Evolutionary conservation across 2,113 vertebrate genomes (phyloP).

Genomic region (Dryoscopus gambensis): DNA sequence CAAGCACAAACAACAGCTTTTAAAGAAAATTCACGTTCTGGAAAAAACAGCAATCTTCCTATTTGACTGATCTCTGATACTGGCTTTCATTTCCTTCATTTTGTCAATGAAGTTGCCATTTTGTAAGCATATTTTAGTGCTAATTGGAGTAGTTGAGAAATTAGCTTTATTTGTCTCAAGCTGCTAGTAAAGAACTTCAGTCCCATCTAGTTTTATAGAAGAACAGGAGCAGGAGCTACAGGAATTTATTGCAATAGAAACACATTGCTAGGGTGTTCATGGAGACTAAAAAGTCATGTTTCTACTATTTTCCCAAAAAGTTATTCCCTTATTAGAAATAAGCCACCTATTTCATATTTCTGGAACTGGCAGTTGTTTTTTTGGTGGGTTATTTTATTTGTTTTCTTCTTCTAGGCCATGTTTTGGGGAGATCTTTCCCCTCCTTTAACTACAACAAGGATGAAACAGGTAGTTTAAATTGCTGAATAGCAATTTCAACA

Average conservation of each 20-base stretch:
- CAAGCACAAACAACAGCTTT: neutral
- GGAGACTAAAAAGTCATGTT: neutral
- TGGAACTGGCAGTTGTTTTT: neutral
- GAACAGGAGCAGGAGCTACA: neutral
- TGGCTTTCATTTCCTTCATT: neutral
- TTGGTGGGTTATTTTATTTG: neutral
- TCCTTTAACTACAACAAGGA: neutral
- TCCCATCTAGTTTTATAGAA: neutral
- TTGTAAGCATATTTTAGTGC: neutral
- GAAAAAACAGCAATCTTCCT: neutral
- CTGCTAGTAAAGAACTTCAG: neutral
- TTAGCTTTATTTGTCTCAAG: neutral
- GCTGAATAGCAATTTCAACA: slow-evolving; percentile 1
- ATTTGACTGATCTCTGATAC: neutral
- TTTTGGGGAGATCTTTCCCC: neutral
- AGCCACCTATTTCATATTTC: neutral
- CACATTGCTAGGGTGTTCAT: neutral
- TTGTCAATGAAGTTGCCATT: neutral
- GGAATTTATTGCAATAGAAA: neutral
- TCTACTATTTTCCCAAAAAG: neutral
- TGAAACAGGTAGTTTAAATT: slow-evolving; percentile 18
- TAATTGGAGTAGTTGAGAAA: neutral
- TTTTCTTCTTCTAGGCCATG: neutral
- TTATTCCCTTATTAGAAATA: neutral
- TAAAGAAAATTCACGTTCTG: neutral